Evolutionary conservation across 2,113 vertebrate genomes (phyloP), one percentile per base, ranked within the genome.

Genomic region (Lophochroa leadbeateri): DNA sequence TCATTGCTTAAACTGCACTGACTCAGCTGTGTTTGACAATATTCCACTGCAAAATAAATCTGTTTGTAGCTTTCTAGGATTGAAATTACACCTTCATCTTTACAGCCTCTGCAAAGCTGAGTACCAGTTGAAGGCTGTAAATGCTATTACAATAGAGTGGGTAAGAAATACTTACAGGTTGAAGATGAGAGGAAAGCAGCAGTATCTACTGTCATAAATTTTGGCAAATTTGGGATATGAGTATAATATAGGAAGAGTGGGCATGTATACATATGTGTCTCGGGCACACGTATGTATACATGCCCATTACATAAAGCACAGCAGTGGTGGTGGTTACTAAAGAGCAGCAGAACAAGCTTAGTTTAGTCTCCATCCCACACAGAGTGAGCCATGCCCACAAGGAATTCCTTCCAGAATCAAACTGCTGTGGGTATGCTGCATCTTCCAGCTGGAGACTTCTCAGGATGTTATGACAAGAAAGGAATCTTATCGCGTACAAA

Each of bases 341-440:
- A 53, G 11, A 70, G 58, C 29, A 17, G 44, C 8, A 17, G 69
- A 43, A 41, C 39, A 37, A 29, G 4, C 5, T 75, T 19, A 4
- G 6, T 49, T 92, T 41, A 68, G 61, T 63, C 29, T 52, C 41
- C 7, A 2, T 77, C 53, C 24, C 58, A 33, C 68, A 10, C 33
- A 50, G 13, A 55, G 17, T 0, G 0, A 90, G 33, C 43, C 6
- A 1, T 69, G 41, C 31, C 33, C 3, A 10, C 0, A 1, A 43
- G 53, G 77, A 67, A 43, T 89, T 84, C 39, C 44, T 67, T 61
- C 55, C 7, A 46, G 61, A 44, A 64, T 46, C 25, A 53, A 4
- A 50, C n/a, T 67, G 46, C n/a, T 47, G 82, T 8, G 57, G 35
- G 52, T 60, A 55, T 2, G 2, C 52, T 69, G 41, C 41, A 11